phyloP scores from a whole-genome alignment of 2,113 vertebrate species.

The Deroptyus accipitrinus region DNA sequence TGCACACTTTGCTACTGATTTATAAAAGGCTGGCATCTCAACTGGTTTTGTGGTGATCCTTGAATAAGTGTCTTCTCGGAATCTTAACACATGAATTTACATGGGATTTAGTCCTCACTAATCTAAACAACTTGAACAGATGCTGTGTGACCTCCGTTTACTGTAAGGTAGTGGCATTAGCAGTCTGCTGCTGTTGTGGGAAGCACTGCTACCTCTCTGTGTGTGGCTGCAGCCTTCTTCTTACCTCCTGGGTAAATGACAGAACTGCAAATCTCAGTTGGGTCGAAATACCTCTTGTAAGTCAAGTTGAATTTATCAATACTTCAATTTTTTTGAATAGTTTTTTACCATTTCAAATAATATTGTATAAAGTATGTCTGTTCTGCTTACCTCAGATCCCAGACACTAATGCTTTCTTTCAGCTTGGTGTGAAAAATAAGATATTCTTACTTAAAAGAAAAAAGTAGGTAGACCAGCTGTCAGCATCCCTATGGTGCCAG shows the following conservation, averaged over 20 bases:
- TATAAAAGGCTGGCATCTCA: neutral
- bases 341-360: neutral
- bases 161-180: neutral
- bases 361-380: neutral
- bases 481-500: accelerated
- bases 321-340: neutral
- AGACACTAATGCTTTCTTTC: neutral
- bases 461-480: neutral
- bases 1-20: neutral
- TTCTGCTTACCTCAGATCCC: neutral
- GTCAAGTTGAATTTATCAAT: neutral
- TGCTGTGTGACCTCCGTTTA: neutral
- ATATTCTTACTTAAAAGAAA: neutral
- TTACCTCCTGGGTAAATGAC: neutral
- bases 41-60: neutral
- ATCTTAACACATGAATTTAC: neutral
- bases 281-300: neutral
- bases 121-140: neutral
- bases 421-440: neutral
- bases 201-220: neutral
- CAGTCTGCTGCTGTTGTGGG: neutral
- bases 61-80: neutral
- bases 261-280: neutral
- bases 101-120: neutral
- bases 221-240: neutral